A percentile compares a stretch with the other conserved stretches of the same genome.
phyloP scores from a whole-genome alignment of 2,888 invertebrate species.

The Nebria brevicollis region DNA sequence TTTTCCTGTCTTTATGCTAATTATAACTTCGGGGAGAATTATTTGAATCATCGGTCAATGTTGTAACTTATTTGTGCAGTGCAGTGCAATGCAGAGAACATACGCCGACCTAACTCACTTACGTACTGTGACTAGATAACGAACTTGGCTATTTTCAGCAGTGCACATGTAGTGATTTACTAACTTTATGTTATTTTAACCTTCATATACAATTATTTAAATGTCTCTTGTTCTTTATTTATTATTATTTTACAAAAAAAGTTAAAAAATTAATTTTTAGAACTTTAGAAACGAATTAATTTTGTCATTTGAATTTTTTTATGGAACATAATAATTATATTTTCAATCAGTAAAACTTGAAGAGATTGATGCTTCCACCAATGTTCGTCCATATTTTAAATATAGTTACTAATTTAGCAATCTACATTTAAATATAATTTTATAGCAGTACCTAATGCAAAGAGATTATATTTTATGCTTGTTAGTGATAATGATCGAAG shows the following conservation, averaged over 20 bases:
- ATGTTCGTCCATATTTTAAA: no score
- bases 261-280: no score
- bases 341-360: no score
- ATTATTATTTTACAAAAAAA: neutral
- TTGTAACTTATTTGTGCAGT: conserved; percentile 29
- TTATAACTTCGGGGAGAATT: conserved; percentile 34
- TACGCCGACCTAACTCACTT: neutral
- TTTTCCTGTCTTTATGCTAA: conserved; percentile 26
- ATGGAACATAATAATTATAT: no score
- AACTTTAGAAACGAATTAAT: no score
- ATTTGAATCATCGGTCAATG: conserved; percentile 46
- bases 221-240: neutral
- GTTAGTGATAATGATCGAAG: neutral
- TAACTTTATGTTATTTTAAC: neutral
- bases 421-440: neutral
- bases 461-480: neutral
- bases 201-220: neutral
- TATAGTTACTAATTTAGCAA: no score
- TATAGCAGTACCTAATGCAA: neutral
- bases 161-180: conserved; percentile 12
- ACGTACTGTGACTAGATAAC: conserved; percentile 14
- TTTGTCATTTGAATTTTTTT: no score
- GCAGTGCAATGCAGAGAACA: neutral
- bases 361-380: no score
- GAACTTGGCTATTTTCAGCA: conserved; percentile 13